Conservation (phyloP, 2,797 vertebrate species). For the Helicolenus hilgendorfi region DNA sequence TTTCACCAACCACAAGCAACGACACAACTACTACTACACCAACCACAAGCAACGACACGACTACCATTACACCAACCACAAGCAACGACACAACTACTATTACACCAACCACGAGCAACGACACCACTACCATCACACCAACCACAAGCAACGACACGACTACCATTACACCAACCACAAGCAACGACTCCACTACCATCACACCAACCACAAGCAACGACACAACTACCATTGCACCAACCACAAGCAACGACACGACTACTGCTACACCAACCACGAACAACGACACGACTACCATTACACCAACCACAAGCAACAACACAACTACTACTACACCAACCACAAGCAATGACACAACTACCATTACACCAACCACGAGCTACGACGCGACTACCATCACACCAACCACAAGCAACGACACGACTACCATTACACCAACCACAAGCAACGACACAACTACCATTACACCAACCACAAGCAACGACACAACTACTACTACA, state of each 20-base stretch:
- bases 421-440: background rate
- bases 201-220: background rate
- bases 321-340: background rate
- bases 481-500: background rate
- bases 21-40: fast-evolving
- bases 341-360: background rate
- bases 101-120: background rate
- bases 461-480: background rate
- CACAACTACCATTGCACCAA: background rate
- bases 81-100: background rate
- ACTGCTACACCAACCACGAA: fast-evolving
- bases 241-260: background rate
- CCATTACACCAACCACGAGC: background rate
- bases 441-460: background rate
- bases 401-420: fast-evolving
- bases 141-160: background rate
- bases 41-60: background rate
- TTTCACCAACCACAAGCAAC: background rate
- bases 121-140: background rate
- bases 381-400: background rate
- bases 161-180: background rate
- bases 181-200: background rate
- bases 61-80: background rate
- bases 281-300: fast-evolving
- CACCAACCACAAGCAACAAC: background rate